Percentiles rank a stretch among this genome's conserved stretches.
Conservation (phyloP, 2,888 invertebrate species). For the Dastarcus helophoroides region DNA sequence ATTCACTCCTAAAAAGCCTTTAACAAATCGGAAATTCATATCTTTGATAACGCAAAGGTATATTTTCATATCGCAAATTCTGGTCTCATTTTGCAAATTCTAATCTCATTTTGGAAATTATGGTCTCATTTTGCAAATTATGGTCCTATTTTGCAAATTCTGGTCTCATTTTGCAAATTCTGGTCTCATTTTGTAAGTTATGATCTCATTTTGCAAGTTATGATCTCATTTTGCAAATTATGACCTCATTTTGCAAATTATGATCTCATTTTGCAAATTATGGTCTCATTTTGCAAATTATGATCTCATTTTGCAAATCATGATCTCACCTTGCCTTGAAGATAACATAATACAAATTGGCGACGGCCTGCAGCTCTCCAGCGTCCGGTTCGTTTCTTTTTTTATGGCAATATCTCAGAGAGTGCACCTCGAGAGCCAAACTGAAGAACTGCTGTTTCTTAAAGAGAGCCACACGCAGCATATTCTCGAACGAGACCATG, state of each 20-base stretch:
- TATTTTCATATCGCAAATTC: not conserved
- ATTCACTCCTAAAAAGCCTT: slow-evolving; percentile 1
- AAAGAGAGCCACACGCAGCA: slow-evolving; percentile 35
- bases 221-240: no score
- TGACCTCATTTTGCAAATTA: no score
- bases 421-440: slow-evolving; percentile 20
- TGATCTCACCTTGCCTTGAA: not conserved
- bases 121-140: no score
- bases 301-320: no score
- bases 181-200: no score
- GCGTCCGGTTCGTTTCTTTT: slow-evolving; percentile 25
- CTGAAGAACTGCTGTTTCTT: slow-evolving; percentile 20
- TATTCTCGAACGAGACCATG: slow-evolving; percentile 44
- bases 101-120: no score
- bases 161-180: no score
- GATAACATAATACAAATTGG: not conserved
- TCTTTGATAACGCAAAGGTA: not conserved
- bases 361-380: not conserved
- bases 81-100: no score
- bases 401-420: slow-evolving; percentile 9
- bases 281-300: no score
- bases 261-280: no score
- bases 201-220: no score
- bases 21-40: slow-evolving; percentile 1
- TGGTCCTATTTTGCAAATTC: no score